Base-by-base conservation (phyloP, 2,888 invertebrate species). In the Seira ritae region DNA sequence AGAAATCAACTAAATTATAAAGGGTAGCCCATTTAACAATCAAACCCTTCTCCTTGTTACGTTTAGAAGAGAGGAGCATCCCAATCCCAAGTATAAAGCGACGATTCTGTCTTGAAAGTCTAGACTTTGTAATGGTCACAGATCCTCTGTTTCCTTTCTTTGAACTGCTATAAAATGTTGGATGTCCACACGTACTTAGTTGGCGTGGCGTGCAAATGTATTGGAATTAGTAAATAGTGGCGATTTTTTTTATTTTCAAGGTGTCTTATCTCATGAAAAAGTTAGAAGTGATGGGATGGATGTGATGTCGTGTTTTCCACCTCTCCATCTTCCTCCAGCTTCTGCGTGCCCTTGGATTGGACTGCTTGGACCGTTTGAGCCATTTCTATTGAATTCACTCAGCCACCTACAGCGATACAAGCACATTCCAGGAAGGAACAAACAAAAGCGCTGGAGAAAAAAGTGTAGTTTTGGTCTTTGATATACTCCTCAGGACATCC, bases 401-500 rank as follows among this genome's bases (percentile, higher is more conserved):
- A 62, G 20, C 62, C 62, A 62, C 62, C 62, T 62, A 62, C 62
- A 62, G 62, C 19, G 62, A 62, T 62, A 62, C 62, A 62, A 62
- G 62, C 73, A 71, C 62, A 42, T 19, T 74, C 62, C 69, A 69
- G 69, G 62, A 68, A 37, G 37, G 74, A 50, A 80, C 46, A 70
- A 62, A 20, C 17, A 74, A 65, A n/a, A 31, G 31, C 31, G 73
- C 17, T 62, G 19, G 22, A 69, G 55, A 19, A 81, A 65, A 75
- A 62, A 24, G 62, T 71, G 62, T 1, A 62, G 65, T 19, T 71
- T 72, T 24, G 46, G 66, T 82, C 81, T 62, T 62, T 62, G 62
- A 62, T 62, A 62, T 62, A 62, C 62, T 62, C 81, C 76, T 50
- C 76, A 72, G 75, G 81, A 82, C 71, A 76, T 76, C 81, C 81